A percentile compares a stretch with the other conserved stretches of the same genome.
These are phyloP conservation scores for Lanius collurio DNA, from an alignment of 2,113 vertebrate species.

Conservation along the genomic window DNA sequence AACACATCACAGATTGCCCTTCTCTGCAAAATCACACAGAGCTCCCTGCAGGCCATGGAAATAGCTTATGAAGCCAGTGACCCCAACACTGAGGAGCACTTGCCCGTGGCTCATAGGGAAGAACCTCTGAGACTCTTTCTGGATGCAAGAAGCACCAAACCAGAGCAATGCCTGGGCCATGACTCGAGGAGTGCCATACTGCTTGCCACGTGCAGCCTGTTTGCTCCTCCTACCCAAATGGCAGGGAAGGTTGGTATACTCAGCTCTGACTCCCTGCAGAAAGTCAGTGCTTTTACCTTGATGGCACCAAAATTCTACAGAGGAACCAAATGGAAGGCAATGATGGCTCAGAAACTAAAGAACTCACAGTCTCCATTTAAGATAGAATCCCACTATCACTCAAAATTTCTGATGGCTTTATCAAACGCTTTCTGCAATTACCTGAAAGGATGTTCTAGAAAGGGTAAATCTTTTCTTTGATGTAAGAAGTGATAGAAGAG, in stretches of 20 bases:
- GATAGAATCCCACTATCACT: neutral
- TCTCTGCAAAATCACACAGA: neutral
- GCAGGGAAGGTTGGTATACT: neutral
- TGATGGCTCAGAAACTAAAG: neutral
- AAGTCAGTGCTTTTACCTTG: neutral
- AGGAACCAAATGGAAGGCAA: neutral
- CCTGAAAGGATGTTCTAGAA: neutral
- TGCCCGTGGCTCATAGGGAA: rapidly evolving
- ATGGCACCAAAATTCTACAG: neutral
- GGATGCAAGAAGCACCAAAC: neutral
- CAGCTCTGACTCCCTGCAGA: neutral
- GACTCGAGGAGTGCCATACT: rapidly evolving
- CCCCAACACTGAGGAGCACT: neutral
- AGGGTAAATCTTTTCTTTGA: rapidly evolving
- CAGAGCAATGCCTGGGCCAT: neutral
- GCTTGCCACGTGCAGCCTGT: neutral
- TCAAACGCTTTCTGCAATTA: neutral
- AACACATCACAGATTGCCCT: neutral
- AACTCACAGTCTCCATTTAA: neutral
- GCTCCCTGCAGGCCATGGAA: neutral
- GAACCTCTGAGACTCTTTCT: neutral
- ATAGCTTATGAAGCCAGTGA: neutral
- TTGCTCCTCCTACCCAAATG: neutral
- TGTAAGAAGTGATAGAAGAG: neutral
- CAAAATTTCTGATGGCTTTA: neutral